Base-by-base conservation (phyloP, 64 coral and sea anemone genomes). In the Montipora efflorescens region DNA sequence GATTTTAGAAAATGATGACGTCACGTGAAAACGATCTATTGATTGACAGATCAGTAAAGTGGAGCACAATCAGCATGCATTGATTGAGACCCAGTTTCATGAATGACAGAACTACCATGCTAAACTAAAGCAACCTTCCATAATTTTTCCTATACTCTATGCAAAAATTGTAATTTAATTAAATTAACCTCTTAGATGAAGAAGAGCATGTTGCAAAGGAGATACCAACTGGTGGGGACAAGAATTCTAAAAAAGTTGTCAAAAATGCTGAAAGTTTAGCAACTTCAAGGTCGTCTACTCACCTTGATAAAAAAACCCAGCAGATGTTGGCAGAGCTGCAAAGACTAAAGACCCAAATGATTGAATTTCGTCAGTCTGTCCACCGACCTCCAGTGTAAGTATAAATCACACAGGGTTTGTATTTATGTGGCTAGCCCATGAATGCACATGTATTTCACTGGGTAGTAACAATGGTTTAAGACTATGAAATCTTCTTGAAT, bases 311-410 rank as follows among this genome's bases (percentile, higher is more conserved):
- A 25, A 97, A 74, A 76, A 88, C 92, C 53, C 92, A 92, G 62
- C 92, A 97, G 44, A 91, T 97, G 89, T 25, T 97, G 15, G 92
- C 92, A 50, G 92, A 97, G 43, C 82, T 97, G 9, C 22, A 87
- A 19, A 90, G 95, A 44, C 90, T 93, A 36, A 97, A 70, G 76
- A 74, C 36, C 19, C 92, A 97, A 76, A 97, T 97, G 95, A 74
- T 47, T 48, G 83, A 92, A 71, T 91, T 90, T 20, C 79, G 73
- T 82, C 82, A 84, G 10, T 87, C 92, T 7, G 94, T 94, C 48
- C 83, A 97, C 0, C 87, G 68, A 45, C 95, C 95, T 50, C 70
- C 62, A 79, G 90, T 92, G 95, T 97, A 77, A 91, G 95, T 91
- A 82, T 55, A 14, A 7, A 16, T 64, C 9, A 64, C 9, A 64